Percentiles rank a stretch among this genome's conserved stretches.
Evolutionary conservation across 2,888 invertebrate species (phyloP).

Genomic region (Xanthostigma xanthostigma): DNA sequence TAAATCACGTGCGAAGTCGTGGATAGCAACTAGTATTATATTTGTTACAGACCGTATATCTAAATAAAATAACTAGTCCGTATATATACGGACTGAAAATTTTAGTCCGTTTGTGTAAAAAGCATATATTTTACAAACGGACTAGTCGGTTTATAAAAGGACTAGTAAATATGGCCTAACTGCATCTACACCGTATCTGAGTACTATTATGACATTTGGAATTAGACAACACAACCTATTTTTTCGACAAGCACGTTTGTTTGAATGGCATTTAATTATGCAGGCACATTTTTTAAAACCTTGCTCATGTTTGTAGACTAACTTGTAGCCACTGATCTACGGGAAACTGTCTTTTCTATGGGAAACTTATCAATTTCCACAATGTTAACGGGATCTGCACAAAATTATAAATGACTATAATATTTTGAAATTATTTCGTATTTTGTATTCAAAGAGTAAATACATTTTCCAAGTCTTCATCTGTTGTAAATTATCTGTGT

Average conservation of each 20-base stretch:
- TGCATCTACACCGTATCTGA: no score
- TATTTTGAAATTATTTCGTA: slow-evolving; percentile 9
- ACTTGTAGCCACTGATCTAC: slow-evolving; percentile 7
- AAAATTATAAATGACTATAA: slow-evolving; percentile 9
- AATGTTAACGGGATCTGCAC: slow-evolving; percentile 7
- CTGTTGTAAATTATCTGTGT: no score
- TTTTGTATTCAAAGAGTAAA: slow-evolving; percentile 11
- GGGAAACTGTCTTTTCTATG: slow-evolving; percentile 6
- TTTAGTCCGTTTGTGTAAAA: no score
- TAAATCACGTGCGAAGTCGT: no score
- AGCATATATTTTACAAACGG: no score
- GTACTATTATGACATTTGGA: background rate
- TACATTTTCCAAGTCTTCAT: background rate
- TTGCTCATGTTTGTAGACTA: slow-evolving; percentile 7
- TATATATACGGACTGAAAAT: no score
- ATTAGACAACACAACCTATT: background rate
- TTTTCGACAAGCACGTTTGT: background rate
- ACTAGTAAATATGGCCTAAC: no score
- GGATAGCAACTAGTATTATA: no score
- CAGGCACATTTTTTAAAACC: slow-evolving; percentile 1
- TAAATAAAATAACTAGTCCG: no score
- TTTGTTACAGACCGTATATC: no score
- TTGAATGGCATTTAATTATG: background rate
- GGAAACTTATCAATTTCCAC: slow-evolving; percentile 8
- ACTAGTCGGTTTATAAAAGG: no score